phyloP scores from a whole-genome alignment of 1,140 invertebrate genomes.

The Bombus terrestris region DNA sequence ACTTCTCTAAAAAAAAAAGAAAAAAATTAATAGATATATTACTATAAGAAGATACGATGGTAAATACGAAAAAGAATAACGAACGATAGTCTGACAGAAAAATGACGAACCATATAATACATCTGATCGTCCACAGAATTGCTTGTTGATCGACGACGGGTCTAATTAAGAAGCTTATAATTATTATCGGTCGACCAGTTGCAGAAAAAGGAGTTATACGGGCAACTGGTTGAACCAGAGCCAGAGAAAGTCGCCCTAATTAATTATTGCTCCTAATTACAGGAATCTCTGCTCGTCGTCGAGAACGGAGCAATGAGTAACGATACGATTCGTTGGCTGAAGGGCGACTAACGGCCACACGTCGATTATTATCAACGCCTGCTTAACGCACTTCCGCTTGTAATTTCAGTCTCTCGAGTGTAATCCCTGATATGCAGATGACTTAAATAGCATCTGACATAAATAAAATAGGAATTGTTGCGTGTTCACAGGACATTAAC shows the following conservation, averaged over 20 bases:
- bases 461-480: neutral
- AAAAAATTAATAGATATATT: neutral
- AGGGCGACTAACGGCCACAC: slow-evolving; percentile 14
- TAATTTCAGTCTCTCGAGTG: neutral
- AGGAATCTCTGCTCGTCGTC: slow-evolving; percentile 27
- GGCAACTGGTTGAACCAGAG: slow-evolving; percentile 1
- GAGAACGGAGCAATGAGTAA: slow-evolving; percentile 13
- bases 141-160: neutral
- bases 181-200: neutral
- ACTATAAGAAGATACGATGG: too few relatives aligned
- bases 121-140: neutral
- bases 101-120: neutral
- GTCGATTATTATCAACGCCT: slow-evolving; percentile 49
- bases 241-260: slow-evolving; percentile 42
- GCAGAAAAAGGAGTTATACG: neutral
- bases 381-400: slow-evolving; percentile 9
- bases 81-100: neutral
- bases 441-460: neutral
- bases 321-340: neutral
- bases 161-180: slow-evolving; percentile 49
- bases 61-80: neutral
- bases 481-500: neutral
- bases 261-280: slow-evolving; percentile 53
- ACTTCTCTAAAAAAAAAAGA: fast-evolving
- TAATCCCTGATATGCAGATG: neutral